Evolutionary conservation across 2,113 vertebrate genomes (phyloP).

Genomic region (chimpanzee (Pan troglodytes)): NHGRI_mPanTro3-v2.1_pri NC_072416.2:77523501-77524000

Average conservation of each 20-base stretch:
- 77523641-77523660: constrained; percentile 18
- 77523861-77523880: neutral
- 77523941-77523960: neutral
- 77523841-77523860: neutral
- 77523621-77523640: neutral
- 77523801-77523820: neutral
- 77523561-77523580: neutral
- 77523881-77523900: neutral
- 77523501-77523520: neutral
- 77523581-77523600: neutral
- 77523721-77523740: neutral
- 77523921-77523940: constrained; percentile 30
- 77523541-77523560: neutral
- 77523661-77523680: neutral
- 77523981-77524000: neutral
- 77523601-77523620: neutral
- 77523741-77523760: neutral
- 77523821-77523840: neutral
- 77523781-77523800: neutral
- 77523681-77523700: neutral
- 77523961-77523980: neutral
- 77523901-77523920: neutral
- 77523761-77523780: neutral
- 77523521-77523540: neutral
- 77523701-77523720: neutral